Evolutionary conservation across 2,888 invertebrate species (phyloP), one percentile per base, ranked within the genome.

Genomic region (Xylophagus ater): DNA sequence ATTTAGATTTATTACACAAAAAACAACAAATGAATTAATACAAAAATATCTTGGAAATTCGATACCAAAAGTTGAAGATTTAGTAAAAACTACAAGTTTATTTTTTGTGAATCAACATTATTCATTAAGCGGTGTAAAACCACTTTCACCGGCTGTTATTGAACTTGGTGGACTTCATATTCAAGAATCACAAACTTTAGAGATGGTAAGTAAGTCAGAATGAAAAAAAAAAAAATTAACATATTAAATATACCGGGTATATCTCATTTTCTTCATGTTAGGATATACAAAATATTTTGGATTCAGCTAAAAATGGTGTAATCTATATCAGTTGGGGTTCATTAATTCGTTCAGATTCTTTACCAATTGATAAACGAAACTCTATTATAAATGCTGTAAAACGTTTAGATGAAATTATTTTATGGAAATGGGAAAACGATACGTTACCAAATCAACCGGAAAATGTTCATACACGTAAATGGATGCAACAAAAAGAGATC

Each of bases 241-340:
- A 19, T 21, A 30, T 15, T n/a, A 23, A 23, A 12, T 4, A 21
- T 14, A 14, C 9, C 7, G 2, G 9, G 6, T n/a, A 34, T 28
- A 14, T 26, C 36, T 28, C 37, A 23, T 39, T 25, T 20, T 36
- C 35, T 51, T 67, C 69, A n/a, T n/a, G n/a, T 13, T 51, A 69
- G 62, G 66, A 72, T 29, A 51, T 77, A 10, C 58, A 69, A 48
- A 58, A 65, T 42, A 73, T 74, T 55, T 62, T 78, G 35, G 70
- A 72, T 51, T 66, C 65, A 25, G 68, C 75, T 1, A 53, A 62
- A 6, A 59, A 71, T 15, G 76, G 75, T 4, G 73, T 78, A n/a
- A 67, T 81, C 38, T 76, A 72, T 56, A 76, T 81, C 49, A 79
- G 75, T 53, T 69, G 80, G 58, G 81, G 81, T 1, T 80, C 78